Evolutionary conservation across 2,888 invertebrate species (phyloP), one percentile per base, ranked within the genome.

Genomic region (Trachelus troglodyta): DNA sequence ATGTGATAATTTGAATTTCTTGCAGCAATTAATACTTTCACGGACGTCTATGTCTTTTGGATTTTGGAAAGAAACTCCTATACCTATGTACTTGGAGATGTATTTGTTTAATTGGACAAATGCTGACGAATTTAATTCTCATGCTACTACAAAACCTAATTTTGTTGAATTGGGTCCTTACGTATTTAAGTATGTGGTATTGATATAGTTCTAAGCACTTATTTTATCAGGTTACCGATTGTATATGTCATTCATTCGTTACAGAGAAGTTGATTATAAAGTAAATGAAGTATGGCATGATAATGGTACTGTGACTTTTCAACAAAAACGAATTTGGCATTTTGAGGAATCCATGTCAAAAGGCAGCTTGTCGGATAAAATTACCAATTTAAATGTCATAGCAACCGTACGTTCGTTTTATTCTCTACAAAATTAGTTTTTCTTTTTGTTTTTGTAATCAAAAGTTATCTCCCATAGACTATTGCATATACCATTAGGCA

Each of bases 41-140:
- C 92, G 93, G 0, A 92, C 92, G 9, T 96, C 96, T 0, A 93
- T 92, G 79, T 95, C 94, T 37, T 97, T 94, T 90, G 90, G 93
- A 0, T 93, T 96, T 84, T 98, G 98, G 98, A 92, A 94, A 81
- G 95, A 96, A 87, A 95, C 96, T 0, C 97, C 97, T 0, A 94
- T 97, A 80, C 97, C 97, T 0, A 96, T 97, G 94, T 96, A 95
- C 89, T 91, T 97, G 75, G 94, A 95, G 83, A 93, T 96, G 82
- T 94, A 94, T 88, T 92, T 97, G 88, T 97, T 95, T 88, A 96
- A 97, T 90, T 96, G 97, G 93, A 96, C 95, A 0, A 97, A 97
- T 90, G 92, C 94, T 0, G 92, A 94, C 11, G 94, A 95, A n/a
- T 93, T 94, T 3, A 83, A 93, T 6, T 91, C 92, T 0, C 90